Conservation (phyloP, 2,113 vertebrate species). For the Struthio camelus region DNA sequence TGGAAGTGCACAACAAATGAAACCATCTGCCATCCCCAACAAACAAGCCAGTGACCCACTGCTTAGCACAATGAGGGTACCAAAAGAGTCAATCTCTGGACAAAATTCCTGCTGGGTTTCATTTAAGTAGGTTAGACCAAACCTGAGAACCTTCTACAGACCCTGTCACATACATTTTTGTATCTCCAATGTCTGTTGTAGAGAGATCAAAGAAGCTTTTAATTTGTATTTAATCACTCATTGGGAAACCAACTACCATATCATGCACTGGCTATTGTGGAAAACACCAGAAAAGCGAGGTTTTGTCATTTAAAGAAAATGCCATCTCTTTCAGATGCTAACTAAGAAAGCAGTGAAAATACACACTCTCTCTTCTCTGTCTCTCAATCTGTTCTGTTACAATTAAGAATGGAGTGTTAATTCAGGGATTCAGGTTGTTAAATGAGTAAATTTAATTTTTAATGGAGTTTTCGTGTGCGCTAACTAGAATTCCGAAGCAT, state of each 20-base stretch:
- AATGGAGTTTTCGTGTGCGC: accelerated
- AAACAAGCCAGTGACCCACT: conserved; percentile 37
- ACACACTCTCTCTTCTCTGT: background rate
- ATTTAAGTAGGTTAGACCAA: conserved; percentile 57
- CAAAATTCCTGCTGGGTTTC: conserved; percentile 70
- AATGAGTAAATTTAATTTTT: background rate
- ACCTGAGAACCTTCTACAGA: conserved; percentile 39
- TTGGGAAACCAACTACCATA: conserved; percentile 34
- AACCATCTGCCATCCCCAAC: conserved; percentile 78
- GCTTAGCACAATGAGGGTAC: conserved; percentile 45
- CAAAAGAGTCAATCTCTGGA: conserved; percentile 44
- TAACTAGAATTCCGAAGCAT: background rate
- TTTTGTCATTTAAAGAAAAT: conserved; percentile 22
- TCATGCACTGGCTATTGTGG: conserved; percentile 9
- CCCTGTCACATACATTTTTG: conserved; percentile 60
- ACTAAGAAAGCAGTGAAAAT: conserved; percentile 2
- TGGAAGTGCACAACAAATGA: conserved; percentile 69
- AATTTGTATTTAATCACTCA: conserved; percentile 71
- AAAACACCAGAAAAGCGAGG: background rate
- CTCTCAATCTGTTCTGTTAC: background rate
- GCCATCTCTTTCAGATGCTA: conserved; percentile 59
- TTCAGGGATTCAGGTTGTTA: background rate
- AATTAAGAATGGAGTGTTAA: background rate
- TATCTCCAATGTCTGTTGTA: conserved; percentile 19
- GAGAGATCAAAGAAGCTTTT: conserved; percentile 72